Conservation (phyloP, 2,888 invertebrate species). For the Cabera pusaria region DNA sequence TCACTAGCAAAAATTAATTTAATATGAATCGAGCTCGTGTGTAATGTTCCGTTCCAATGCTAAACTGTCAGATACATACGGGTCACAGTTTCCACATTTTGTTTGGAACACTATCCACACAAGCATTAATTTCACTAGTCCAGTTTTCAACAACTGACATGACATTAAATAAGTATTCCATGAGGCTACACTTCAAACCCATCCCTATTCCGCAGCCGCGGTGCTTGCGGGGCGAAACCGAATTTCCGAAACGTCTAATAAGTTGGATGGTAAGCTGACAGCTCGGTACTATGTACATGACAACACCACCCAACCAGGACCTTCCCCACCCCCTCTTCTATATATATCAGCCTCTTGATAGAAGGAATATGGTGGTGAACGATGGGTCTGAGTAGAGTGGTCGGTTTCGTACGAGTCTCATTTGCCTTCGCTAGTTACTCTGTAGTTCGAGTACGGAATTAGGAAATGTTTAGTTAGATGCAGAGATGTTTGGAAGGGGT, state of each 20-base stretch:
- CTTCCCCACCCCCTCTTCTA: slow-evolving; percentile 34
- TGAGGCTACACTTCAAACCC: slow-evolving; percentile 22
- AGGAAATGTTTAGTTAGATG: slow-evolving; percentile 68
- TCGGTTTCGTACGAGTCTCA: slow-evolving; percentile 60
- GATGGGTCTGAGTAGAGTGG: slow-evolving; percentile 51
- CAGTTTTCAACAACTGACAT: too few species aligned
- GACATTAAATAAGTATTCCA: too few species aligned
- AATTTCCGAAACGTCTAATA: slow-evolving; percentile 83
- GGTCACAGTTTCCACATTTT: too few species aligned
- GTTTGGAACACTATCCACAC: too few species aligned
- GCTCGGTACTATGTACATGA: slow-evolving; percentile 69
- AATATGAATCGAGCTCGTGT: too few species aligned
- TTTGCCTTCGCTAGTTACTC: slow-evolving; percentile 67
- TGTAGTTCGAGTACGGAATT: slow-evolving; percentile 62
- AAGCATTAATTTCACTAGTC: too few species aligned
- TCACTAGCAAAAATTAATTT: too few species aligned
- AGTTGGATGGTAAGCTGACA: slow-evolving; percentile 79
- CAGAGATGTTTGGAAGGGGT: slow-evolving; percentile 37
- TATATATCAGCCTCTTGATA: slow-evolving; percentile 34
- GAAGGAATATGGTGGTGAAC: slow-evolving; percentile 33
- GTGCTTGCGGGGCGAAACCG: slow-evolving; percentile 76
- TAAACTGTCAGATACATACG: too few species aligned
- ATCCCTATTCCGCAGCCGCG: slow-evolving; percentile 54
- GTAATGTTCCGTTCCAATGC: too few species aligned
- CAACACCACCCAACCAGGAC: slow-evolving; percentile 53